These are phyloP conservation scores for Sinodicranocentrus sp. DNA, from an alignment of 2,888 invertebrate genomes.

Conservation along the genomic window DNA sequence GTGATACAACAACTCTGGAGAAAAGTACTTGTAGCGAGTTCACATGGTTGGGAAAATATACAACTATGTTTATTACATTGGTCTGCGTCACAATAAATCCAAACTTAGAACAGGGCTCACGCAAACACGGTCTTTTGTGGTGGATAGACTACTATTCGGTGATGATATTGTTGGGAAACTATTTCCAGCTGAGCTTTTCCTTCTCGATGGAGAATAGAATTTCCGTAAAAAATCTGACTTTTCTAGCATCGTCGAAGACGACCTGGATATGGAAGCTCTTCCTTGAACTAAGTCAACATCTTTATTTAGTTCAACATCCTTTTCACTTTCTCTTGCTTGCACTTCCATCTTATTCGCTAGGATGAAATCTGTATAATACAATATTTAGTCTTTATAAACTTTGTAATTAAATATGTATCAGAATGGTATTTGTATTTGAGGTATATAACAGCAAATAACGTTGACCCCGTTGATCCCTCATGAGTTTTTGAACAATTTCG, in stretches of 20 bases:
- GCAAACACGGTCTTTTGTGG: conserved; percentile 42
- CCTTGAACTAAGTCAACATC: background rate
- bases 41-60: background rate
- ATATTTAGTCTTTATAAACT: background rate
- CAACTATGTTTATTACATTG: conserved; percentile 9
- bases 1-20: background rate
- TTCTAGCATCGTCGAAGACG: conserved; percentile 43
- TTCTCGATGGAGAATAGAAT: conserved; percentile 41
- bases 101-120: conserved; percentile 57
- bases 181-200: background rate
- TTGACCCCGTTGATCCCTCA: too few relatives aligned
- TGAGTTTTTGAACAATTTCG: too few relatives aligned
- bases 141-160: conserved; percentile 2
- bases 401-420: too few relatives aligned
- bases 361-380: conserved; percentile 54
- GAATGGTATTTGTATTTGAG: too few relatives aligned
- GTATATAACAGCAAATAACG: too few relatives aligned
- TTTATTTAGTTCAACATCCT: background rate
- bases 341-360: conserved; percentile 62
- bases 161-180: background rate
- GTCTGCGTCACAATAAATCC: conserved; percentile 41
- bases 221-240: conserved; percentile 59
- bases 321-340: conserved; percentile 53
- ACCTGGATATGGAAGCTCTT: background rate
- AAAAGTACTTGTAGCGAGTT: background rate